Base-by-base conservation (phyloP, 1,140 invertebrate species). In the Scaptomyza graminum region DNA sequence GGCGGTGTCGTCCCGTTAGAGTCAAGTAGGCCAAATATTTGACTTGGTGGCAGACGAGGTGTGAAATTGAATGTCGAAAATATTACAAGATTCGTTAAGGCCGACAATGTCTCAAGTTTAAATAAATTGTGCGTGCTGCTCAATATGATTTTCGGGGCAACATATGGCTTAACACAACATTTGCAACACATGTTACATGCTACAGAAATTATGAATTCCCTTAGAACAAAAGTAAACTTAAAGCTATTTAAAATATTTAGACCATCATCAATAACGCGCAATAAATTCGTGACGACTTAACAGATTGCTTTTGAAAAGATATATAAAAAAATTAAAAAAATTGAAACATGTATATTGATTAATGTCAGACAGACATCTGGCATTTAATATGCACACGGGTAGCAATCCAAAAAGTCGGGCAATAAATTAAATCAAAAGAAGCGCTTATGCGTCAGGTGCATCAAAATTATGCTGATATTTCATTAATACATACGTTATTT, bases 1-100 rank as follows among this genome's bases (percentile, higher is more conserved):
- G 66, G 57, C 72, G 61, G 66, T 56, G 72, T 47, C 61, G 54
- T 69, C 72, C 60, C 44, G 52, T 59, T 49, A 64, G 64, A 70
- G 46, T 59, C 66, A 69, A 83, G 75, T 57, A 51, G 70, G 57
- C 61, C 31, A 66, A 50, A 51, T 57, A 56, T 55, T 70, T 63
- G 37, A 57, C 72, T 66, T 62, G 83, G 73, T 62, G 83, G 73
- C 83, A 88, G 69, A 7, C 73, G 84, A 88, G 72, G 73, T 88
- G 83, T 88, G 79, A 88, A 88, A 88, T 88, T 79, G 79, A 77
- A 87, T 79, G 59, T 79, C 50, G 63, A 66, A 59, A 49, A 56
- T 52, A 60, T 52, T 47, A 49, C 46, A 43, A 22, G 18, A 22
- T 22, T 22, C 18, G 18, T 22, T 22, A 22, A 2, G 18, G 4